A percentile compares a stretch with the other conserved stretches of the same genome.
Conservation (phyloP, 1,140 invertebrate species). For the Diorhabda elongata region DNA sequence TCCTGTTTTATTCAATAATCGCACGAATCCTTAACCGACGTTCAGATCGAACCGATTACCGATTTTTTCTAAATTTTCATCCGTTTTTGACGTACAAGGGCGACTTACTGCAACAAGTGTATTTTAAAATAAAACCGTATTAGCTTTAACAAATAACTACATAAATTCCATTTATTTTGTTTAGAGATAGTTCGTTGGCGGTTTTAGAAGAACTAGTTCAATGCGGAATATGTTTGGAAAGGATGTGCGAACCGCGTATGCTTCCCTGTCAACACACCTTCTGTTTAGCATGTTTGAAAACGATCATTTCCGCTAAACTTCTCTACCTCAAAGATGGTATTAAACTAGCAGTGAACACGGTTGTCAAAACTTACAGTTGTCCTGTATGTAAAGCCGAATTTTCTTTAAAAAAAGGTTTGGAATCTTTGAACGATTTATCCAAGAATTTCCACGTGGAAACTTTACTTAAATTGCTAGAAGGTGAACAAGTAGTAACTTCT, state of each 20-base stretch:
- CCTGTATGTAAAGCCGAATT: constrained; percentile 40
- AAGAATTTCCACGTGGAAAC: constrained; percentile 57
- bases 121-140: too few species aligned
- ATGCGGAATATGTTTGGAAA: constrained; percentile 68
- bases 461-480: constrained; percentile 48
- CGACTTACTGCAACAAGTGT: too few species aligned
- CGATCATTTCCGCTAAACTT: constrained; percentile 44
- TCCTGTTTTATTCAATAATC: too few species aligned
- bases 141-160: too few species aligned
- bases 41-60: too few species aligned
- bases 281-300: constrained; percentile 60
- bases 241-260: constrained; percentile 63
- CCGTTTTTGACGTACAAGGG: too few species aligned
- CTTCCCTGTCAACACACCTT: constrained; percentile 75
- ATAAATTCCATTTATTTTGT: background rate
- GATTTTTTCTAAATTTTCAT: too few species aligned
- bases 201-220: constrained; percentile 63
- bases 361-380: constrained; percentile 31
- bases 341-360: constrained; percentile 11
- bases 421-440: constrained; percentile 52
- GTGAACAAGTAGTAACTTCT: constrained; percentile 11
- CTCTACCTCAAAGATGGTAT: constrained; percentile 9
- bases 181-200: constrained; percentile 41
- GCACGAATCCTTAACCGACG: too few species aligned
- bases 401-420: constrained; percentile 41